Evolutionary conservation across 2,797 vertebrate genomes (phyloP), one percentile per base, ranked within the genome.

Genomic region (Halcyon smyrnensis): DNA sequence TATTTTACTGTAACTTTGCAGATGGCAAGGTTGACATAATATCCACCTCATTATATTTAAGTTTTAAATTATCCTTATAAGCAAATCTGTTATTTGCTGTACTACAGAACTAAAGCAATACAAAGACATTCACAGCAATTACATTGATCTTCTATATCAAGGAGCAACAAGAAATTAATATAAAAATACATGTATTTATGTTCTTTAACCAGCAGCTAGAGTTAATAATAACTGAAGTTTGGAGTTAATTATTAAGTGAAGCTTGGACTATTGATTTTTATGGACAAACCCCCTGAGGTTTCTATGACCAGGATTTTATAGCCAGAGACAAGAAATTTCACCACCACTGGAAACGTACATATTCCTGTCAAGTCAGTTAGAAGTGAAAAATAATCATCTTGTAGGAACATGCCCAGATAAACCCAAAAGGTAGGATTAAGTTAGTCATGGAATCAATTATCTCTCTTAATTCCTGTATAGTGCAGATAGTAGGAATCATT

Each of bases 141-240:
- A 28, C 65, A 60, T 54, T 64, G 32, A 45, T 85, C n/a, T 83
- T 64, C 21, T 63, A 32, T 78, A 78, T 84, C 60, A 95, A 93
- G 54, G 69, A 88, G 59, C 67, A 91, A 27, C 86, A 87, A 41
- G 16, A 90, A 95, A 96, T 54, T 0, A 89, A 77, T 54, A 77
- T 51, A 86, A 97, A 82, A 94, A 48, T 63, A 69, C 20, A 65
- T 76, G 17, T 73, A 45, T 95, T 93, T 96, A 80, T 79, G 28
- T 81, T 74, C 23, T 83, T 92, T 94, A 94, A 81, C 51, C 75
- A 86, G 84, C 86, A 97, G 51, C 94, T 97, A 95, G 70, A 89
- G 71, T 93, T 95, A 91, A 95, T 97, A 97, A 87, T 36, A 86
- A 94, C 41, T 69, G 19, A 75, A 69, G 25, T 96, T 96, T 97